These are phyloP conservation scores for Dasypogon diadema DNA, from an alignment of 2,888 invertebrate species.

Conservation along the genomic window DNA sequence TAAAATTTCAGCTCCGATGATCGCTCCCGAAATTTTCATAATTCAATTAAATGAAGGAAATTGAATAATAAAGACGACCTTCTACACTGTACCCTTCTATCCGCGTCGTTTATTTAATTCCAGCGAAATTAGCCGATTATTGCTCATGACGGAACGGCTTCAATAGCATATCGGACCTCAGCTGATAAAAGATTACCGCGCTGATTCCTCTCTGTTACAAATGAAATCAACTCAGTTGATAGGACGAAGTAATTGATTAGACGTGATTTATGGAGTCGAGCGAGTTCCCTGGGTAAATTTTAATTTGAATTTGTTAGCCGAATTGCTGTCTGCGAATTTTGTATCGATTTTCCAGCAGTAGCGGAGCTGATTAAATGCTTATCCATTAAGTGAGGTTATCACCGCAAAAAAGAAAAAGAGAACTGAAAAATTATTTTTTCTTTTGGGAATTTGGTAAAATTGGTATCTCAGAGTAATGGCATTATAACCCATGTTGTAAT, in stretches of 20 bases:
- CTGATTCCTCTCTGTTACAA: not conserved
- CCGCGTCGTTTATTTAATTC: constrained; percentile 9
- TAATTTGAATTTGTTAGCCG: constrained; percentile 41
- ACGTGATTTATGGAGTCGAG: constrained; percentile 24
- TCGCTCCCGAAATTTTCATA: constrained; percentile 33
- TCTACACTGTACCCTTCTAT: not conserved
- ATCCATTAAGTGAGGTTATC: not conserved
- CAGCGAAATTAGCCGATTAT: constrained; percentile 27
- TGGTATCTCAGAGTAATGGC: no score
- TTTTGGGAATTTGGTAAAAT: no score
- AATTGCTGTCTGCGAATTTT: not conserved
- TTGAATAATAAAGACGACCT: constrained; percentile 21
- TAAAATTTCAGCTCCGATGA: constrained; percentile 35
- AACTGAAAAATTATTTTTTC: no score
- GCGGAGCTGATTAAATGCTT: not conserved
- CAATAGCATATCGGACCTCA: not conserved
- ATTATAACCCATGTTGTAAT: no score
- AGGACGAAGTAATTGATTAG: constrained; percentile 32
- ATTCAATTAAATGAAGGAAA: constrained; percentile 36
- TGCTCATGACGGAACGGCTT: constrained; percentile 21
- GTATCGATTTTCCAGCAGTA: not conserved
- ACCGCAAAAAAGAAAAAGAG: no score
- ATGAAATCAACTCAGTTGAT: constrained; percentile 34
- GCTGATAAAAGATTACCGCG: not conserved
- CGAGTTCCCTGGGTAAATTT: constrained; percentile 18